Percentiles rank a stretch among this genome's conserved stretches.
phyloP scores from a whole-genome alignment of 1,140 invertebrate genomes.

The Hylaeus volcanicus region DNA sequence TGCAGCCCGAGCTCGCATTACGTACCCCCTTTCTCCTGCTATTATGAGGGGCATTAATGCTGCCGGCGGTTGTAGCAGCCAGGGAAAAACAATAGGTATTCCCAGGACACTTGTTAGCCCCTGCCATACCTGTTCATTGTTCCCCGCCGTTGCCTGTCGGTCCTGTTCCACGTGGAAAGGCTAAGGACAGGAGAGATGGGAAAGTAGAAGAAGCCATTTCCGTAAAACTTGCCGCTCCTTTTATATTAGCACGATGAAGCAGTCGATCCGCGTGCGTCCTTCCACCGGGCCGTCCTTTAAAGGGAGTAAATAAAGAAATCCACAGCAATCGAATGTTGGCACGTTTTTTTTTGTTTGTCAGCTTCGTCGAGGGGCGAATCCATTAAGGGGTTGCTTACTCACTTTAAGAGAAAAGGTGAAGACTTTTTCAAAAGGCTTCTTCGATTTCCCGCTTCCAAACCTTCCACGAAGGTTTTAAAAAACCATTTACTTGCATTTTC shows the following conservation, averaged over 20 bases:
- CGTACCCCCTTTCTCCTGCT: constrained; percentile 20
- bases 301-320: constrained; percentile 54
- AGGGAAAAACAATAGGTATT: constrained; percentile 57
- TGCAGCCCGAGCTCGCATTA: constrained; percentile 25
- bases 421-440: constrained; percentile 3
- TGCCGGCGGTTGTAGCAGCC: constrained; percentile 38
- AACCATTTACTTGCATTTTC: too few relatives aligned
- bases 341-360: constrained; percentile 25
- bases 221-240: background rate
- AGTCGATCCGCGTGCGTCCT: background rate
- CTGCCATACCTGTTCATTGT: constrained; percentile 44
- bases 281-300: constrained; percentile 41
- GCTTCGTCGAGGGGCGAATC: constrained; percentile 22
- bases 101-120: constrained; percentile 49
- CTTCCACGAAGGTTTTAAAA: too few relatives aligned
- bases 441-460: background rate
- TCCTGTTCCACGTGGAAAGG: background rate
- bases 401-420: background rate
- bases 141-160: constrained; percentile 1
- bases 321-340: constrained; percentile 62
- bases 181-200: constrained; percentile 4
- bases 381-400: constrained; percentile 22
- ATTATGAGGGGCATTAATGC: constrained; percentile 49
- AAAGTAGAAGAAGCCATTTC: constrained; percentile 6
- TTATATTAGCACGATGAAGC: constrained; percentile 6